A percentile compares a stretch with the other conserved stretches of the same genome.
phyloP scores from a whole-genome alignment of 1,140 invertebrate genomes.

The Scylla paramamosain region DNA sequence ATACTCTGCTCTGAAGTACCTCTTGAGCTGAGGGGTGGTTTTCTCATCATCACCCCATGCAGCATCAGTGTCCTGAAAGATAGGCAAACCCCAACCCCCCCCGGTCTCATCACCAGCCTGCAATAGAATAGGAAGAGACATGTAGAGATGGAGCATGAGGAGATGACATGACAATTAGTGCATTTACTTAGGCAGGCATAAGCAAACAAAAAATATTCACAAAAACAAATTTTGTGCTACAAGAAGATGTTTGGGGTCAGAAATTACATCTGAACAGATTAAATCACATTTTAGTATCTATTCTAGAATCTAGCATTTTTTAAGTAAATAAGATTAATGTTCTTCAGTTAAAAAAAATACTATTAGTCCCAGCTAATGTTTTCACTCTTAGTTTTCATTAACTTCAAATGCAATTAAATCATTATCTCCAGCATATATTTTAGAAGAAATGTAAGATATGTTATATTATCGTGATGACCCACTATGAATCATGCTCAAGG shows the following conservation, averaged over 20 bases:
- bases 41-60: conserved; percentile 69
- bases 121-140: conserved; percentile 29
- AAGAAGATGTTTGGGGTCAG: neutral
- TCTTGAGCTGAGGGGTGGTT: conserved; percentile 39
- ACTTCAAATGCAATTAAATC: no score
- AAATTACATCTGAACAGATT: neutral
- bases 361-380: no score
- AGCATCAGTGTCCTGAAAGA: conserved; percentile 71
- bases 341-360: no score
- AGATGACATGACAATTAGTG: neutral
- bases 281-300: neutral
- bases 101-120: conserved; percentile 57
- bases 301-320: no score
- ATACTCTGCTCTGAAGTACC: conserved; percentile 71
- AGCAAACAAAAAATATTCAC: neutral
- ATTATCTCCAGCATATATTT: no score
- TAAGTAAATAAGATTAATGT: no score
- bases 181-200: neutral
- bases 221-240: no score
- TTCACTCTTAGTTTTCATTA: no score
- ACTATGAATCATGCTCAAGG: no score
- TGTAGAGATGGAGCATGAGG: neutral
- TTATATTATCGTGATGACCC: no score
- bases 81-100: conserved; percentile 71
- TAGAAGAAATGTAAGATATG: no score